These are phyloP conservation scores for Lobophora halterata DNA, from an alignment of 2,888 invertebrate species.

Conservation along the genomic window DNA sequence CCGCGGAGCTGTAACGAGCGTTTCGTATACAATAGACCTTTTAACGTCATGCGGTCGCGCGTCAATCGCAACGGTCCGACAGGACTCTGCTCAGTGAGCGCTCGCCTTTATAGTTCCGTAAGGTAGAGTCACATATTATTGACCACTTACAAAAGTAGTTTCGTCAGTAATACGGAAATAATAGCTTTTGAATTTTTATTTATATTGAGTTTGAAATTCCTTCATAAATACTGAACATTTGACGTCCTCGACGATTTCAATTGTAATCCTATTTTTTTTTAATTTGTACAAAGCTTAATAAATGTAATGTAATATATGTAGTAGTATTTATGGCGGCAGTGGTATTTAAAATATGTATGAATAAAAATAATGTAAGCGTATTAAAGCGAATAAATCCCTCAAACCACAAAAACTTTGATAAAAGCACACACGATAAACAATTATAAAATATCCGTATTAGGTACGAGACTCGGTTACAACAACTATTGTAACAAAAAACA, in stretches of 20 bases:
- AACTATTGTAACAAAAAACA: slow-evolving; percentile 76
- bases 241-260: no score
- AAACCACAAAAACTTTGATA: slow-evolving; percentile 34
- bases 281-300: no score
- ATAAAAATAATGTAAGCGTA: no score
- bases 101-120: slow-evolving; percentile 48
- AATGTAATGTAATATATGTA: no score
- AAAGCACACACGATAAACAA: slow-evolving; percentile 42
- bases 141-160: slow-evolving; percentile 30
- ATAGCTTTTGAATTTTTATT: no score
- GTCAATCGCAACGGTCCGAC: slow-evolving; percentile 64
- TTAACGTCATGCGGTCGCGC: slow-evolving; percentile 74
- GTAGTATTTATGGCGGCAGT: no score
- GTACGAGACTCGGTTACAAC: slow-evolving; percentile 61
- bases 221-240: no score
- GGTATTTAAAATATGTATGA: no score
- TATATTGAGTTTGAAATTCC: no score
- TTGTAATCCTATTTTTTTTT: not conserved
- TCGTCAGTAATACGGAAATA: no score
- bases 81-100: slow-evolving; percentile 48
- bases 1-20: slow-evolving; percentile 68
- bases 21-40: slow-evolving; percentile 80
- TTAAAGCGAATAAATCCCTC: slow-evolving; percentile 5
- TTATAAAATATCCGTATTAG: slow-evolving; percentile 61
- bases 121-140: not conserved